A percentile compares a stretch with the other conserved stretches of the same genome.
phyloP scores from a whole-genome alignment of 1,140 invertebrate genomes.

The Trachymyrmex septentrionalis region DNA sequence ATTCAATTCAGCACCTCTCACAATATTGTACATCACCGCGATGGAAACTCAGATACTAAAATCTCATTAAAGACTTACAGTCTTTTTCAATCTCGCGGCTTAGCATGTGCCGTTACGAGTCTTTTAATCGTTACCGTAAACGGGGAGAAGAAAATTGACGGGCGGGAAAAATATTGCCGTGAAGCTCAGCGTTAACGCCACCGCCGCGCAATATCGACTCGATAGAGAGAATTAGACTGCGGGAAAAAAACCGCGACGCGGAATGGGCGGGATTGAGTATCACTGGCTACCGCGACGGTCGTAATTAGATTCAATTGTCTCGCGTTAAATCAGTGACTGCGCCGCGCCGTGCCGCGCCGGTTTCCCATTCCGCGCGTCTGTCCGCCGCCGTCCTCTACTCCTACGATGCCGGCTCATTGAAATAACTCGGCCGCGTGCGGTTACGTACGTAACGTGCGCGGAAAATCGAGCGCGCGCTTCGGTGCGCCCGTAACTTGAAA shows the following conservation, averaged over 20 bases:
- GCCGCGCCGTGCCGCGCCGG: conserved; percentile 61
- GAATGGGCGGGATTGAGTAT: conserved; percentile 74
- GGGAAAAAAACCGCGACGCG: conserved; percentile 65
- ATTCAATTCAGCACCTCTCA: conserved; percentile 16
- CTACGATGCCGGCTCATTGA: conserved; percentile 81
- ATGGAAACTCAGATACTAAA: conserved; percentile 53
- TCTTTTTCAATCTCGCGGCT: conserved; percentile 54
- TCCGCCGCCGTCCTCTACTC: conserved; percentile 77
- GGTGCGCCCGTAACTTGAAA: conserved; percentile 56
- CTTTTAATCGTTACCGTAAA: conserved; percentile 58
- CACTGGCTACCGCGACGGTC: conserved; percentile 81
- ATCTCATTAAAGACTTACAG: conserved; percentile 56
- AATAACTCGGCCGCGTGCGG: conserved; percentile 77
- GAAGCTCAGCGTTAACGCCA: conserved; percentile 32
- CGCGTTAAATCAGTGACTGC: conserved; percentile 86
- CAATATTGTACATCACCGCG: conserved; percentile 17
- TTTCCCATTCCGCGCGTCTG: conserved; percentile 78
- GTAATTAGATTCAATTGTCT: conserved; percentile 87
- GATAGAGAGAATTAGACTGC: conserved; percentile 46
- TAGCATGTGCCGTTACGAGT: conserved; percentile 45
- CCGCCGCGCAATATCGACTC: conserved; percentile 54
- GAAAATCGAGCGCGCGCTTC: conserved; percentile 65
- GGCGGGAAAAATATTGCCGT: conserved; percentile 58
- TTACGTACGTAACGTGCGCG: conserved; percentile 48
- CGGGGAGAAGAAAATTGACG: conserved; percentile 53